Evolutionary conservation across 2,888 invertebrate species (phyloP), one percentile per base, ranked within the genome.

Genomic region (Morinoia aosen): DNA sequence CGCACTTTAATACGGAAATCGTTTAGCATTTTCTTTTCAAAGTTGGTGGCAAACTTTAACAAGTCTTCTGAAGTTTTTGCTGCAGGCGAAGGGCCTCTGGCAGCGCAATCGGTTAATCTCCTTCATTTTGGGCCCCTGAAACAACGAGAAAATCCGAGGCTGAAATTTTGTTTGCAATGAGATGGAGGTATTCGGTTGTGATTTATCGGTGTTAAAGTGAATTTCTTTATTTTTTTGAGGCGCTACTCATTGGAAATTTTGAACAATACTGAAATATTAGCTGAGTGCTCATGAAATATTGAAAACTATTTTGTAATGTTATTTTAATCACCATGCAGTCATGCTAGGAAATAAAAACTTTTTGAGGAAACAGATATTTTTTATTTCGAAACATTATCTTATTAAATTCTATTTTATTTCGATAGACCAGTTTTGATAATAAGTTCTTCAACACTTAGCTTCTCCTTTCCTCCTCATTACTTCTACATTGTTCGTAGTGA

Each of bases 1-100:
- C 57, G 16, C 57, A 93, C 93, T 93, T 93, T 93, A 93, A 93
- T 93, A 57, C 93, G 93, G 93, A 93, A 93, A 93, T 93, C 57
- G 58, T 58, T 57, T 57, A 48, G 56, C 56, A 57, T 93, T 93
- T 93, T 57, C 39, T 91, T 93, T 93, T 56, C 39, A 93, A 57
- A 93, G 93, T 93, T 93, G 93, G 8, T 11, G 58, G 57, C n/a
- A 57, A 93, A 93, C 57, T 93, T 93, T 93, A 5, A 57, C 25
- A 48, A 56, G 40, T 93, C 57, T 93, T 93, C 57, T 10, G 10
- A 57, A 48, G 25, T 33, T 93, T 56, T 93, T 93, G 56, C 57
- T 33, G 93, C 93, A 14, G 11, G 33, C n/a, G 58, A 40, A 40
- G 48, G 12, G 48, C 40, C 10, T 48, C 90, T 48, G 90, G 40